These are phyloP conservation scores for Fragum fragum DNA, from an alignment of 2,888 invertebrate genomes.

Conservation along the genomic window DNA sequence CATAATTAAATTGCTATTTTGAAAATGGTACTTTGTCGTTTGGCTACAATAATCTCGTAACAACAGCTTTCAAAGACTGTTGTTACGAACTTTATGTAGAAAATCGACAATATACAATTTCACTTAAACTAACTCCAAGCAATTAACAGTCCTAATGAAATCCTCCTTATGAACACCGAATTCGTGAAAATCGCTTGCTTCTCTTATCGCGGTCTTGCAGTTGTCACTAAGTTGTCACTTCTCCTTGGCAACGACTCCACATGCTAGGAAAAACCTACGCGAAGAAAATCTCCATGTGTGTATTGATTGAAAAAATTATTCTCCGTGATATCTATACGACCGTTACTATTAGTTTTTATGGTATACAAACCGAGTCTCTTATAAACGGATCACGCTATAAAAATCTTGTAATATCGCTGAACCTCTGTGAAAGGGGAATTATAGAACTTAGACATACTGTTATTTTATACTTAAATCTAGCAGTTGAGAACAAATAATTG, in stretches of 20 bases:
- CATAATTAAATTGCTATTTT: too few relatives aligned
- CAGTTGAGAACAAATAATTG: too few relatives aligned
- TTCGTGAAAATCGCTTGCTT: not conserved
- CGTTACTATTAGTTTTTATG: not conserved
- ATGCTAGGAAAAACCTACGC: not conserved
- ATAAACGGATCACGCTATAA: not conserved
- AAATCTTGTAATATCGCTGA: too few relatives aligned
- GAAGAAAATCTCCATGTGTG: not conserved
- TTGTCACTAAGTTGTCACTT: conserved; percentile 4
- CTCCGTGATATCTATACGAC: conserved; percentile 13
- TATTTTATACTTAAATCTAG: too few relatives aligned
- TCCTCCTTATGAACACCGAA: not conserved
- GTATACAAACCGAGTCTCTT: not conserved
- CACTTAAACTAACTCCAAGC: not conserved
- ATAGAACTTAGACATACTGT: too few relatives aligned
- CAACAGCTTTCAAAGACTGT: too few relatives aligned
- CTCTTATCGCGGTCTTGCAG: not conserved
- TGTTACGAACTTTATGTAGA: too few relatives aligned
- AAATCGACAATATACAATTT: not conserved
- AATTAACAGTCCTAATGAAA: not conserved
- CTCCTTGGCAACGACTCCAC: not conserved
- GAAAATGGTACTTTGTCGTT: too few relatives aligned
- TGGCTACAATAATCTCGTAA: too few relatives aligned
- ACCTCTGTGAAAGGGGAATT: too few relatives aligned
- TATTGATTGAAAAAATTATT: conserved; percentile 13